Conservation (phyloP, 2,113 vertebrate genomes). For the Prochilodus magdalenae region DNA sequence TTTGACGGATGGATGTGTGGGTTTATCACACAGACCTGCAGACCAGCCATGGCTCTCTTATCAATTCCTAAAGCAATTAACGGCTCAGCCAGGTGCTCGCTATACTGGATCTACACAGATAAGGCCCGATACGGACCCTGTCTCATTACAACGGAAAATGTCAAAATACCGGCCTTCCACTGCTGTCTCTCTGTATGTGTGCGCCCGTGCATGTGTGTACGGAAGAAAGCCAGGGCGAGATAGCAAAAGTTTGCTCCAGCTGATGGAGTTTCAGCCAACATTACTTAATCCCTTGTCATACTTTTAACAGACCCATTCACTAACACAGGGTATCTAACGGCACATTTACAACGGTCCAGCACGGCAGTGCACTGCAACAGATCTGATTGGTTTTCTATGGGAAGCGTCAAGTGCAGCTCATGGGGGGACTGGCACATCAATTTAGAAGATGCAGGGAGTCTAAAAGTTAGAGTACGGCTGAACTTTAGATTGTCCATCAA, state of each 20-base stretch:
- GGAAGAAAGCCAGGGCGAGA: constrained; percentile 48
- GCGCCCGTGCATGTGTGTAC: constrained; percentile 11
- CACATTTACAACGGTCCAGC: not conserved
- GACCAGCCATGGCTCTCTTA: constrained; percentile 61
- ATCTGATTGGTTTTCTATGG: not conserved
- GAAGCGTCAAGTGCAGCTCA: not conserved
- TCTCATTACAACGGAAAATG: constrained; percentile 63
- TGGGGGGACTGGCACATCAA: not conserved
- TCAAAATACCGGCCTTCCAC: constrained; percentile 51
- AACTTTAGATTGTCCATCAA: too few species aligned
- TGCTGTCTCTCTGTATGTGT: constrained; percentile 41
- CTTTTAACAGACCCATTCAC: not conserved
- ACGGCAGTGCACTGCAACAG: not conserved
- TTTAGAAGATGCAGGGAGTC: not conserved
- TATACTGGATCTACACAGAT: constrained; percentile 61
- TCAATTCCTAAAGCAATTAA: constrained; percentile 73
- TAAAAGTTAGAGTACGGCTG: too few species aligned
- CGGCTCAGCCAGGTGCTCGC: constrained; percentile 61
- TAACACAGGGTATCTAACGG: not conserved
- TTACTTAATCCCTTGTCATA: constrained; percentile 16
- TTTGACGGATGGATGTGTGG: constrained; percentile 66
- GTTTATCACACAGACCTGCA: constrained; percentile 71
- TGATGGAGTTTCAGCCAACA: constrained; percentile 3
- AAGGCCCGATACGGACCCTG: constrained; percentile 62
- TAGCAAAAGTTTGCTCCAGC: constrained; percentile 21